Evolutionary conservation across 2,888 invertebrate species (phyloP), one percentile per base, ranked within the genome.

Genomic region (Calephelis perditalis): DNA sequence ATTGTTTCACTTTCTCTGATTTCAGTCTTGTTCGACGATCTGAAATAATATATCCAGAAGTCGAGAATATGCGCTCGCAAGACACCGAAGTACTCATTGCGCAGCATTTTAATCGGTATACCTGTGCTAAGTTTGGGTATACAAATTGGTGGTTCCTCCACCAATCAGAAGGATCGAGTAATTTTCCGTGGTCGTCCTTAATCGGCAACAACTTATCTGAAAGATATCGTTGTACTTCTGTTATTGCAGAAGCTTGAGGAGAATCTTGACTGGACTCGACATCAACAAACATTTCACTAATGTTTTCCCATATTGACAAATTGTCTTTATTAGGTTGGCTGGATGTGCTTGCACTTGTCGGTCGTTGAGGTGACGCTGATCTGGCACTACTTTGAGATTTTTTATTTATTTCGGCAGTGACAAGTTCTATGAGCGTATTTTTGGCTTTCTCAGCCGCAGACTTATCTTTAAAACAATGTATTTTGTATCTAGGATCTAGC

Each of bases 1-100:
- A 37, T 62, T 68, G 58, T 47, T 65, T 62, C 3, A 67, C 64
- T 61, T 67, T 64, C 43, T 47, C 56, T 2, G 63, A 57, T 2
- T 57, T 60, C 0, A 67, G 61, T 11, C 64, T 40, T 0, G 59
- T 65, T 37, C 69, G 47, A 46, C 67, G 54, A 35, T 65, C 57
- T 3, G 47, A 65, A 7, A 69, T 58, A 15, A 65, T 61, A 8
- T 59, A 49, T 5, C 67, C 67, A 0, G 67, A 43, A 55, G 65
- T 67, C 0, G 62, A 62, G 45, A 67, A 66, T 57, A 69, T 64
- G 4, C 66, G 57, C 55, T 67, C 65, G 40, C 67, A 69, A 4
- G 66, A 64, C 12, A 56, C 56, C 6, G 56, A 56, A 12, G 56
- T 56, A n/a, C 56, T 43, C 40, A 56, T 37, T 56, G 43, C 44